Evolutionary conservation across 2,113 vertebrate genomes (phyloP).

Genomic region (Channa maculata): DNA sequence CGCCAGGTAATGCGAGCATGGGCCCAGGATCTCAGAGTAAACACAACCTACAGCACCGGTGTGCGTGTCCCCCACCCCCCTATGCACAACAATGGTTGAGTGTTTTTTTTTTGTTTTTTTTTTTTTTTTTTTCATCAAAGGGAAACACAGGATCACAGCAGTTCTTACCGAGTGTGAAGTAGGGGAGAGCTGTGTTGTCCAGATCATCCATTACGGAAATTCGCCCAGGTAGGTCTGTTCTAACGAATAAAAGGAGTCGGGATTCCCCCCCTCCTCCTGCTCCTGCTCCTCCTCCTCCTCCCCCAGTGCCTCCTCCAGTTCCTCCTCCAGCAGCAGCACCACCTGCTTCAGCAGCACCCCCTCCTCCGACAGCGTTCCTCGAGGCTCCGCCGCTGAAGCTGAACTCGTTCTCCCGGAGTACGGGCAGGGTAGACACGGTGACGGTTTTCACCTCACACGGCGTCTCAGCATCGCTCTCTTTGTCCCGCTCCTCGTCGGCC

Average conservation of each 20-base stretch:
- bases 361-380: constrained; percentile 76
- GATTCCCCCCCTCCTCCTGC: constrained; percentile 86
- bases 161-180: constrained; percentile 95
- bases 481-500: constrained; percentile 72
- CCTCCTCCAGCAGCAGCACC: constrained; percentile 74
- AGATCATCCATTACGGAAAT: constrained; percentile 97
- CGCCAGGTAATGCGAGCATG: neutral
- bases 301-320: constrained; percentile 65
- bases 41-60: neutral
- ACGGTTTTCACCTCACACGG: constrained; percentile 92
- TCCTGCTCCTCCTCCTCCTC: constrained; percentile 40
- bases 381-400: constrained; percentile 89
- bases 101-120: no score
- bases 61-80: neutral
- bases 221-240: constrained; percentile 94
- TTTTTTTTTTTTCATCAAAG: constrained; percentile 1
- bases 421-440: constrained; percentile 94
- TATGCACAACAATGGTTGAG: constrained; percentile 6
- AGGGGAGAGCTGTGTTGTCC: constrained; percentile 98
- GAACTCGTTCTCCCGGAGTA: constrained; percentile 94
- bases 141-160: constrained; percentile 28
- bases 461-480: constrained; percentile 74
- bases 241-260: constrained; percentile 93
- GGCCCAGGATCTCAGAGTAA: neutral
- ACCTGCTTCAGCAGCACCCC: constrained; percentile 49